Conservation (phyloP, 2,113 vertebrate species). For the Charina bottae region DNA sequence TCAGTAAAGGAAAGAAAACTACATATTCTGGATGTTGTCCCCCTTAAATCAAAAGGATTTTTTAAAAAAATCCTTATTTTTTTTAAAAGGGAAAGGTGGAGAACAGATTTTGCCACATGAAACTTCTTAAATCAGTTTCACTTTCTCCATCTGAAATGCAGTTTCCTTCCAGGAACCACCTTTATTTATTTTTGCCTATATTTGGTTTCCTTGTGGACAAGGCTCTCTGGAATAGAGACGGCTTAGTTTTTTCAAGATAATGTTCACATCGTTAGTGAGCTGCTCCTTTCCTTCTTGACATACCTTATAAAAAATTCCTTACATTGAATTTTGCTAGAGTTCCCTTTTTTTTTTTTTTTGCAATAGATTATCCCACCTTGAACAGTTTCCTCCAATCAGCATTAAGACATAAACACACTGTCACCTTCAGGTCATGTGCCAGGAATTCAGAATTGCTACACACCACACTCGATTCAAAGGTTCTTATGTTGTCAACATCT, state of each 20-base stretch:
- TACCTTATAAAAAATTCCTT: background rate
- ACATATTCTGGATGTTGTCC: background rate
- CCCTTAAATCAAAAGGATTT: background rate
- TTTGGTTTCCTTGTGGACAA: background rate
- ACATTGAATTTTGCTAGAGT: background rate
- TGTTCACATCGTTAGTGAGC: background rate
- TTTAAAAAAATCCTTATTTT: background rate
- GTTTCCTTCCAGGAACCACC: background rate
- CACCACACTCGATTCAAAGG: constrained; percentile 37
- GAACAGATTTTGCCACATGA: background rate
- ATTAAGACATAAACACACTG: background rate
- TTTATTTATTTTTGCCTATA: background rate
- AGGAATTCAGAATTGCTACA: constrained; percentile 48
- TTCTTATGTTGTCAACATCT: constrained; percentile 34
- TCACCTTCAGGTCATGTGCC: constrained; percentile 37
- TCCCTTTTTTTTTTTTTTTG: background rate
- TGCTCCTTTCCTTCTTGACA: constrained; percentile 4
- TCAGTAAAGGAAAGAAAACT: background rate
- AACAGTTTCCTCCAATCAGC: background rate
- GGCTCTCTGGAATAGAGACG: background rate
- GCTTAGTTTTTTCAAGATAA: background rate
- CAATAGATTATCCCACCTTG: background rate
- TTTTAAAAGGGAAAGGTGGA: background rate
- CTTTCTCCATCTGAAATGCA: background rate
- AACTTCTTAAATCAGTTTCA: background rate